Evolutionary conservation across 2,797 vertebrate species (phyloP).

Genomic region (Acipenser ruthenus): DNA sequence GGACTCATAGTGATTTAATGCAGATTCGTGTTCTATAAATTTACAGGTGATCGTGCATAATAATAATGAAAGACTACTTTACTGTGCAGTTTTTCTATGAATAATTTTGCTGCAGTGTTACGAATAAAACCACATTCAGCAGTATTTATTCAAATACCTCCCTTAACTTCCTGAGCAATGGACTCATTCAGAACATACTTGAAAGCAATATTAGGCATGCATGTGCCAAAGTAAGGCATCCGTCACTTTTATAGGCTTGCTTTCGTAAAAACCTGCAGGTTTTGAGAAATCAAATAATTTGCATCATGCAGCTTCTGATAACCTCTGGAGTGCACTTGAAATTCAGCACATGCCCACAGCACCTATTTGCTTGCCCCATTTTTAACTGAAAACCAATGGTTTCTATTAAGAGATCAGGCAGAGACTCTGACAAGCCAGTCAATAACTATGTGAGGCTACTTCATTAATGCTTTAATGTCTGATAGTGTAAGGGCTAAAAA

Average conservation of each 20-base stretch:
- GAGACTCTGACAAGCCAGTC: constrained; percentile 92
- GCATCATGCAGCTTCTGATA: constrained; percentile 74
- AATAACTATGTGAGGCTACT: constrained; percentile 98
- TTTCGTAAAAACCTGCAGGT: constrained; percentile 73
- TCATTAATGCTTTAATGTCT: constrained; percentile 94
- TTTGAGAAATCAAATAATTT: constrained; percentile 76
- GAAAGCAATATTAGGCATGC: constrained; percentile 71
- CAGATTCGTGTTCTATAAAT: neutral
- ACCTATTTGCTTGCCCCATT: constrained; percentile 74
- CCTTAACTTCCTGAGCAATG: constrained; percentile 59
- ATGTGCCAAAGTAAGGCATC: constrained; percentile 66
- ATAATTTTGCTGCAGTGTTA: constrained; percentile 5
- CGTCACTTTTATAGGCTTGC: constrained; percentile 75
- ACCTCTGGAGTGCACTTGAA: constrained; percentile 78
- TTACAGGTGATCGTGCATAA: constrained; percentile 1
- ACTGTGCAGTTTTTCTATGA: neutral
- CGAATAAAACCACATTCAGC: neutral
- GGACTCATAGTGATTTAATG: constrained; percentile 4
- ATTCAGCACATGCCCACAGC: constrained; percentile 74
- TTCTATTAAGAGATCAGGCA: constrained; percentile 96
- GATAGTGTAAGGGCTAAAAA: constrained; percentile 83
- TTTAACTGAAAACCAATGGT: constrained; percentile 95
- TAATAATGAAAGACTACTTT: constrained; percentile 12
- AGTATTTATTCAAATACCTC: constrained; percentile 60
- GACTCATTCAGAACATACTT: constrained; percentile 65